Percentiles rank a stretch among this genome's conserved stretches.
These are phyloP conservation scores for Cheilosia vulpina DNA, from an alignment of 2,888 invertebrate genomes.

Conservation along the genomic window DNA sequence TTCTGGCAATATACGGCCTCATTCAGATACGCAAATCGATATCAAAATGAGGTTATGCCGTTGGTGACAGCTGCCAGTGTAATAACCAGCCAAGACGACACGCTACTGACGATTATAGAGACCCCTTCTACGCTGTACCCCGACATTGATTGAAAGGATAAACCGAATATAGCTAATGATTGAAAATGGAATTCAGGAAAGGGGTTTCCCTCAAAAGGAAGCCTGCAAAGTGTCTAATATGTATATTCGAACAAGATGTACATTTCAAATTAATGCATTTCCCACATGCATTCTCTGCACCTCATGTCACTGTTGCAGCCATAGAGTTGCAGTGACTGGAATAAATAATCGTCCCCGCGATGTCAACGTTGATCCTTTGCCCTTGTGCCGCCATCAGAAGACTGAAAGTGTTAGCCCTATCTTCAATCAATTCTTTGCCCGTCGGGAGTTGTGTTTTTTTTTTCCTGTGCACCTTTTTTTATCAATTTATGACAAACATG, in stretches of 20 bases:
- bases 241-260: neutral
- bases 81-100: neutral
- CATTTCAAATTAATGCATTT: neutral
- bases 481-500: neutral
- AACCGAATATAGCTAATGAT: neutral
- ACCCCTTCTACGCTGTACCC: neutral
- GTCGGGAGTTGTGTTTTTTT: neutral
- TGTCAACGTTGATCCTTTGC: neutral
- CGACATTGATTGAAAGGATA: neutral
- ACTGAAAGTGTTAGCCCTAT: neutral
- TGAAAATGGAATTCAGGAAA: neutral
- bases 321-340: neutral
- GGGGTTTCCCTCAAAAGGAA: neutral
- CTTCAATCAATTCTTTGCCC: constrained; percentile 3
- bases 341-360: neutral
- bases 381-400: neutral
- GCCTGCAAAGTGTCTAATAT: neutral
- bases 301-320: neutral
- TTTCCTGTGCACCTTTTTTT: neutral
- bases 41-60: neutral
- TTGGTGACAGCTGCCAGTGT: constrained; percentile 2
- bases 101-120: neutral
- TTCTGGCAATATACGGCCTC: neutral
- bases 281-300: neutral
- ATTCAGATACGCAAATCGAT: neutral